Percentiles rank a stretch among this genome's conserved stretches.
phyloP scores from a whole-genome alignment of 2,888 invertebrate genomes.

The Ceratothoa steindachneri region DNA sequence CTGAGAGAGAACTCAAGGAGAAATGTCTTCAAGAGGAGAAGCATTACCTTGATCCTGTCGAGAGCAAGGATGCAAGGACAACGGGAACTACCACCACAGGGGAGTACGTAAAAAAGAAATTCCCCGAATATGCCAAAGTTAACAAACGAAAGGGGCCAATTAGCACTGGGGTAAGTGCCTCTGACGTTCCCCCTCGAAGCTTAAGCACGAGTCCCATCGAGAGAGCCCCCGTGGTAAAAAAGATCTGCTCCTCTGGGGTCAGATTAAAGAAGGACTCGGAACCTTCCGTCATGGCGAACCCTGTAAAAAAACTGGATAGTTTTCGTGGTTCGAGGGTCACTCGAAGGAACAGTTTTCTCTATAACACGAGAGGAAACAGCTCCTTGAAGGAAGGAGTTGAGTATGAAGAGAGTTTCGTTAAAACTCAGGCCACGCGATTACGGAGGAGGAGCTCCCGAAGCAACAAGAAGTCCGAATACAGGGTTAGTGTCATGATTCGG shows the following conservation, averaged over 20 bases:
- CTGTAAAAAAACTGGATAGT: slow-evolving; percentile 38
- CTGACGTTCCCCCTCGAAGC: neutral
- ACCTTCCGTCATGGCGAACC: slow-evolving; percentile 25
- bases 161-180: slow-evolving; percentile 15
- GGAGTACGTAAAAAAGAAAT: neutral
- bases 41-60: too few species aligned
- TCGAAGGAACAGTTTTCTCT: slow-evolving; percentile 34
- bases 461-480: slow-evolving; percentile 37
- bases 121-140: slow-evolving; percentile 46
- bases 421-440: slow-evolving; percentile 34
- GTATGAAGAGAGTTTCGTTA: slow-evolving; percentile 30
- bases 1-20: neutral
- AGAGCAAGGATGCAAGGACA: neutral
- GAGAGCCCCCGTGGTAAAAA: slow-evolving; percentile 41
- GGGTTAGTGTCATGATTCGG: slow-evolving; percentile 41
- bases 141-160: slow-evolving; percentile 32
- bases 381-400: slow-evolving; percentile 11
- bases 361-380: slow-evolving; percentile 27
- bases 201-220: slow-evolving; percentile 18
- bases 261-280: slow-evolving; percentile 32
- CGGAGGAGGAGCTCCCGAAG: slow-evolving; percentile 35
- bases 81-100: neutral
- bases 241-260: slow-evolving; percentile 30
- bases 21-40: neutral
- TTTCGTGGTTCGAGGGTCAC: slow-evolving; percentile 29